Evolutionary conservation across 2,113 vertebrate genomes (phyloP).

Genomic region (Tragelaphus imberbis): DNA sequence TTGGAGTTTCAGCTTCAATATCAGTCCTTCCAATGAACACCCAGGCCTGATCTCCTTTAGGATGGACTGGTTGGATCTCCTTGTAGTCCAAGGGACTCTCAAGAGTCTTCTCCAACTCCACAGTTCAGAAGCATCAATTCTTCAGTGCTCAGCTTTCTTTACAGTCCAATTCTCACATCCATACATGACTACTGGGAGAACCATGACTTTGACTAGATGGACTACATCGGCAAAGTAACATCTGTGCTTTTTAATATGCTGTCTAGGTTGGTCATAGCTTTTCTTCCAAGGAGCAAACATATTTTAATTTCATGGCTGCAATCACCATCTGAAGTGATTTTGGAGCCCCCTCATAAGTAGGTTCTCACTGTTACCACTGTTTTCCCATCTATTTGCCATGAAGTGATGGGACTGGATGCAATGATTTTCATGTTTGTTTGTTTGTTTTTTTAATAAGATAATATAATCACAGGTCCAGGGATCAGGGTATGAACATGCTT

Average conservation of each 20-base stretch:
- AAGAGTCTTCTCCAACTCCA: neutral
- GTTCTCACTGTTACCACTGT: neutral
- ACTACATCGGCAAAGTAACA: neutral
- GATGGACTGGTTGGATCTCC: neutral
- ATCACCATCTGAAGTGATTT: neutral
- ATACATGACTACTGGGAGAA: neutral
- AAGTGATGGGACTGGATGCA: neutral
- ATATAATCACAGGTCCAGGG: neutral
- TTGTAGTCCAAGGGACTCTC: neutral
- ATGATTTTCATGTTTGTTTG: neutral
- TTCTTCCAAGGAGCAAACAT: neutral
- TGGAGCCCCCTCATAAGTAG: rapidly evolving
- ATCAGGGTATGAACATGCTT: neutral
- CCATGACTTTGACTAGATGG: neutral
- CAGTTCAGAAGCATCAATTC: neutral
- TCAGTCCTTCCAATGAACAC: neutral
- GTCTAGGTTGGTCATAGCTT: neutral
- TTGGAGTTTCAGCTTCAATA: neutral
- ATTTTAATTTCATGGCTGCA: neutral
- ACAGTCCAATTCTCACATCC: neutral
- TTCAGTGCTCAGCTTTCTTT: neutral
- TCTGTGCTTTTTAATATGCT: neutral
- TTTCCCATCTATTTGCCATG: neutral
- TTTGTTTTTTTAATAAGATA: neutral
- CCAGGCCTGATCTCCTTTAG: neutral